These are phyloP conservation scores for Apis cerana DNA, from an alignment of 1,140 invertebrate species.

Conservation along the genomic window DNA sequence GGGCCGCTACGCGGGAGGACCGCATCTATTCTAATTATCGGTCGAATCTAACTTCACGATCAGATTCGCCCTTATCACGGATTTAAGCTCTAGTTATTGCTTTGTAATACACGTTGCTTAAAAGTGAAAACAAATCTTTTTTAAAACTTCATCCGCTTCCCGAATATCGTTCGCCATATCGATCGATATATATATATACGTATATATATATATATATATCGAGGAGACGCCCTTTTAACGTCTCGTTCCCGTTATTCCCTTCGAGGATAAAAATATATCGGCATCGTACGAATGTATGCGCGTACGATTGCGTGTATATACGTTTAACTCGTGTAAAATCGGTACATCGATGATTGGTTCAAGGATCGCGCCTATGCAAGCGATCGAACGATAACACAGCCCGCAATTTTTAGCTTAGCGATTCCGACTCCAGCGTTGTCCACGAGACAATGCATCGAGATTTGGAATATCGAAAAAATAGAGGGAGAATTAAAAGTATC, in stretches of 20 bases:
- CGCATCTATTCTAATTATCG: slow-evolving; percentile 46
- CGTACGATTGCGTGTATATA: neutral
- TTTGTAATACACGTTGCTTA: slow-evolving; percentile 75
- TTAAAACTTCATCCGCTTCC: slow-evolving; percentile 15
- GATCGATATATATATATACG: neutral
- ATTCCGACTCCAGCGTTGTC: no score
- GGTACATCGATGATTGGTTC: no score
- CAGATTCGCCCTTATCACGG: slow-evolving; percentile 71
- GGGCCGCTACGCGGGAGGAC: slow-evolving; percentile 13
- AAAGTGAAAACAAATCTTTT: slow-evolving; percentile 61
- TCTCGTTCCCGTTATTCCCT: neutral
- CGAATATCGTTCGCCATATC: neutral
- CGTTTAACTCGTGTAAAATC: no score
- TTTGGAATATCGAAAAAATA: no score
- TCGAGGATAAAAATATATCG: slow-evolving; percentile 20
- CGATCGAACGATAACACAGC: no score
- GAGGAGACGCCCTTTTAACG: neutral
- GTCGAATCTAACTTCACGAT: slow-evolving; percentile 33
- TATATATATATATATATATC: neutral
- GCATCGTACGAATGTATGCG: neutral
- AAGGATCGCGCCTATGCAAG: no score
- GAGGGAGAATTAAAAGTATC: no score
- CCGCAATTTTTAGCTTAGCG: no score
- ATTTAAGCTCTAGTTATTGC: slow-evolving; percentile 79
- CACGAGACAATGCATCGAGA: no score